Evolutionary conservation across 2,797 vertebrate species (phyloP).

Genomic region (Ctenochaetus hawaiiensis): DNA sequence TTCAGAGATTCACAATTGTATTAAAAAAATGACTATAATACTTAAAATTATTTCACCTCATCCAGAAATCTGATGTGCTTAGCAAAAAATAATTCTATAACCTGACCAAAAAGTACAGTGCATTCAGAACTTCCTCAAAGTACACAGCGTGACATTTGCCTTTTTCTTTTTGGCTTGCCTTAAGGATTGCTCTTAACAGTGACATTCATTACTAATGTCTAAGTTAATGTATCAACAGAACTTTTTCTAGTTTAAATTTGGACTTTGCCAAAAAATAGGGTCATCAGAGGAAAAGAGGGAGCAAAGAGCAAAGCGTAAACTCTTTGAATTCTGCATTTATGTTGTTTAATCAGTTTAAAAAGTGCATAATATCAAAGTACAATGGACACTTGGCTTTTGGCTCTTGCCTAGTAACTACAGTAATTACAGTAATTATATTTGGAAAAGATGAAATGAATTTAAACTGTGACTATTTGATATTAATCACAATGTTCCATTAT

Average conservation of each 20-base stretch:
- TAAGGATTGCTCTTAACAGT: conserved; percentile 95
- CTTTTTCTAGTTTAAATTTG: conserved; percentile 88
- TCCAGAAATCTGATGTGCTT: background rate
- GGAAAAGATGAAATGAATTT: conserved; percentile 87
- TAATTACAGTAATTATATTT: conserved; percentile 62
- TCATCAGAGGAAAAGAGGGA: conserved; percentile 97
- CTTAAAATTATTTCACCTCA: background rate
- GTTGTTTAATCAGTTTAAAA: conserved; percentile 64
- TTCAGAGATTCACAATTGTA: conserved; percentile 19
- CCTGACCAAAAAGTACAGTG: conserved; percentile 12
- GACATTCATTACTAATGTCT: conserved; percentile 98
- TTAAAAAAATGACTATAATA: background rate
- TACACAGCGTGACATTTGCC: conserved; percentile 90
- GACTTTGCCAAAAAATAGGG: conserved; percentile 92
- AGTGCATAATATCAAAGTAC: conserved; percentile 90
- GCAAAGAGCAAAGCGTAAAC: conserved; percentile 91
- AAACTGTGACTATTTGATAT: conserved; percentile 99
- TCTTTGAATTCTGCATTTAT: conserved; percentile 89
- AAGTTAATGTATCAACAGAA: conserved; percentile 96
- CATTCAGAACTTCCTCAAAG: conserved; percentile 92
- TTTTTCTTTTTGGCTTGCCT: conserved; percentile 91
- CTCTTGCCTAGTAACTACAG: conserved; percentile 55
- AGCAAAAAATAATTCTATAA: conserved; percentile 36
- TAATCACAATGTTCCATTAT: conserved; percentile 99
- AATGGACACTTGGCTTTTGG: conserved; percentile 91